These are phyloP conservation scores for Metaphire vulgaris DNA, from an alignment of 1,140 invertebrate species.

Conservation along the genomic window DNA sequence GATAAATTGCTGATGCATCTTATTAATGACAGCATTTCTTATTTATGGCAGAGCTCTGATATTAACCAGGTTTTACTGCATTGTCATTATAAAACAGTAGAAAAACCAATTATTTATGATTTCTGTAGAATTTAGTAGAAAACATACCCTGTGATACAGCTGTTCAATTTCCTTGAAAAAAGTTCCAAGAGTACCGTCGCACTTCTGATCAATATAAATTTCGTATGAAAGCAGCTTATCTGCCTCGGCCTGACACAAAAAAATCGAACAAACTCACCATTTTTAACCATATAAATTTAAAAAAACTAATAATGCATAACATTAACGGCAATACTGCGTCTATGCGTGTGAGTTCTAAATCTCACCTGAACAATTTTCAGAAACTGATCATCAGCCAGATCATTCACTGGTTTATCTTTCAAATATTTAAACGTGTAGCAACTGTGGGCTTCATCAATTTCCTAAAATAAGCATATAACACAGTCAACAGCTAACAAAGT, in stretches of 20 bases:
- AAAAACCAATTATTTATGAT: too few relatives aligned
- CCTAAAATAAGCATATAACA: slow-evolving; percentile 22
- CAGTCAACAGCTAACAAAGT: too few relatives aligned
- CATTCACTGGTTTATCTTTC: slow-evolving; percentile 86
- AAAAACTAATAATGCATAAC: too few relatives aligned
- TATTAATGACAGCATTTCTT: too few relatives aligned
- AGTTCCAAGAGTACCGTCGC: slow-evolving; percentile 58
- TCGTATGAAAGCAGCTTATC: slow-evolving; percentile 67
- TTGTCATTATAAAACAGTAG: too few relatives aligned
- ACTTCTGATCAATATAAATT: slow-evolving; percentile 48
- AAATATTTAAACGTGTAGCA: slow-evolving; percentile 84
- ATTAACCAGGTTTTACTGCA: too few relatives aligned
- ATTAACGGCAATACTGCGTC: too few relatives aligned
- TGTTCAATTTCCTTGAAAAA: slow-evolving; percentile 88
- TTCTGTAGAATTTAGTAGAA: too few relatives aligned
- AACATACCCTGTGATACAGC: slow-evolving; percentile 68
- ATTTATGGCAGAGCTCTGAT: too few relatives aligned
- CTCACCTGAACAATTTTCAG: slow-evolving; percentile 53
- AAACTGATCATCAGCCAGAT: slow-evolving; percentile 83
- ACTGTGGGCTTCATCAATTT: slow-evolving; percentile 71
- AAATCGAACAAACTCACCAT: not conserved
- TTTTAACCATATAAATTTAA: not conserved
- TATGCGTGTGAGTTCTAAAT: too few relatives aligned
- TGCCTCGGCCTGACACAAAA: slow-evolving; percentile 62
- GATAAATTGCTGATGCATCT: too few relatives aligned